Evolutionary conservation across 2,888 invertebrate species (phyloP).

Genomic region (Drosophila paucipuncta): DNA sequence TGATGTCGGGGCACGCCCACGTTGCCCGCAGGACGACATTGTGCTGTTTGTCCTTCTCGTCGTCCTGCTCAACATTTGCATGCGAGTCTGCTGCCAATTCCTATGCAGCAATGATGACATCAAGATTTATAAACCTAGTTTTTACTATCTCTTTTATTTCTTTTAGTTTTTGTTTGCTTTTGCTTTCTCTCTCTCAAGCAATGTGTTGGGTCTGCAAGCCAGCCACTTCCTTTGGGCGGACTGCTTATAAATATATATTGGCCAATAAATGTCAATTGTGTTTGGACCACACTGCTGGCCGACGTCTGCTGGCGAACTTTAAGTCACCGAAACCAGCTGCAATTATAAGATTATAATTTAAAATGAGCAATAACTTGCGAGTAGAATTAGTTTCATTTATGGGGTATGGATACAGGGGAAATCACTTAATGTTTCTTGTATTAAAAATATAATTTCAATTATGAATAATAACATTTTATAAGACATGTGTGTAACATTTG

Average conservation of each 20-base stretch:
- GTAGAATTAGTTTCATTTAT: background rate
- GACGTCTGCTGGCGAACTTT: constrained; percentile 19
- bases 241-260: constrained; percentile 76
- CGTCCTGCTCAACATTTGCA: constrained; percentile 29
- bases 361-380: background rate
- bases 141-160: constrained; percentile 36
- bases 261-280: constrained; percentile 82
- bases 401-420: background rate
- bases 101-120: constrained; percentile 55
- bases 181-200: constrained; percentile 10
- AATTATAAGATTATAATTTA: constrained; percentile 37
- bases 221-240: constrained; percentile 55
- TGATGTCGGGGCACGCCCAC: constrained; percentile 37
- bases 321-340: constrained; percentile 35
- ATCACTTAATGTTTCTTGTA: background rate
- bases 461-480: background rate
- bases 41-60: constrained; percentile 23
- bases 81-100: constrained; percentile 36
- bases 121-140: constrained; percentile 36
- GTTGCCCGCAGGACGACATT: constrained; percentile 32
- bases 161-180: constrained; percentile 20
- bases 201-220: constrained; percentile 22
- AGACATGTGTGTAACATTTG: background rate
- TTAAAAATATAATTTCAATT: background rate
- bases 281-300: constrained; percentile 43